Evolutionary conservation across 2,113 vertebrate species (phyloP).

Genomic region (Sialia sialis): DNA sequence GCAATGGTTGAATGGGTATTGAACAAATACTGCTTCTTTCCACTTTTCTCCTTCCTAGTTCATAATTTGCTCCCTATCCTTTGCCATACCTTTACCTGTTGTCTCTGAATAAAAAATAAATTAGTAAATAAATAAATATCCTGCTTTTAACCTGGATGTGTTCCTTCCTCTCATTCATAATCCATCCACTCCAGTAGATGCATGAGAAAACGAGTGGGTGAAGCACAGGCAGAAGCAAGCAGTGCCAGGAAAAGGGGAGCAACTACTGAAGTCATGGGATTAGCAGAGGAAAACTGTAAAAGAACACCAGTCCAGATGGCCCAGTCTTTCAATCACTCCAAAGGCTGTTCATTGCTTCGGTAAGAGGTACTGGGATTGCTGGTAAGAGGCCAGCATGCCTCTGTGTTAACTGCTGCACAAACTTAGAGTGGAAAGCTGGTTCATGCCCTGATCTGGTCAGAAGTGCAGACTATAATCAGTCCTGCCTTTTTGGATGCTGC

Average conservation of each 20-base stretch:
- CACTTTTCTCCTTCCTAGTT: background rate
- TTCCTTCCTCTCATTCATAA: background rate
- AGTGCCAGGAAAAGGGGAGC: background rate
- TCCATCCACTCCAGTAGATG: background rate
- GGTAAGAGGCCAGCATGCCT: background rate
- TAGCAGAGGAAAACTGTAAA: background rate
- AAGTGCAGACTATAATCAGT: slow-evolving; percentile 33
- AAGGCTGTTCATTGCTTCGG: background rate
- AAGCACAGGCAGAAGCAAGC: background rate
- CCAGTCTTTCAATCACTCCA: background rate
- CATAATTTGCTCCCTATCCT: background rate
- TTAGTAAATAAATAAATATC: too few species aligned
- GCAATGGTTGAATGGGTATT: fast-evolving
- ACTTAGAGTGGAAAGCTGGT: background rate
- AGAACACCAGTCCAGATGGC: background rate
- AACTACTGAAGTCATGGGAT: background rate
- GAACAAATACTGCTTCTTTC: background rate
- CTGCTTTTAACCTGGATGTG: fast-evolving
- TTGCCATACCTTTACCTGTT: background rate
- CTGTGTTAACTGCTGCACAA: background rate
- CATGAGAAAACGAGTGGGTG: background rate
- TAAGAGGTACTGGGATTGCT: background rate
- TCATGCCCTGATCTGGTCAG: background rate
- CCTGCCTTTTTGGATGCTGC: background rate
- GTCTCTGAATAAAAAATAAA: background rate